These are phyloP conservation scores for Mythimna ferrago DNA, from an alignment of 2,888 invertebrate species.

Conservation along the genomic window DNA sequence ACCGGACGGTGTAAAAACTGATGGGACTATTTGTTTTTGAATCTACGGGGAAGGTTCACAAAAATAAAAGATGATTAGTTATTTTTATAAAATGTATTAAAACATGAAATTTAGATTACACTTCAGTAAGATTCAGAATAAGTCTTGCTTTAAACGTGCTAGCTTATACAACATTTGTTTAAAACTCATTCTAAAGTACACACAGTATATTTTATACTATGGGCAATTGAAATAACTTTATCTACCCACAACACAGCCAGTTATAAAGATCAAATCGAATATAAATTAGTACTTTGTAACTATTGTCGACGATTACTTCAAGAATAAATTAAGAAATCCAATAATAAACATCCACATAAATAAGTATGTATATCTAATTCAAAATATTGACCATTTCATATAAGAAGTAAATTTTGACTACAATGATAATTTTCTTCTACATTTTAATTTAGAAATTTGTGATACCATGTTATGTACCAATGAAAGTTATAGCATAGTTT, in stretches of 20 bases:
- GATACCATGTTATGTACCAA: slow-evolving; percentile 32
- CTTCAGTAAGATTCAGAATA: slow-evolving; percentile 70
- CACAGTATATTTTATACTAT: slow-evolving; percentile 35
- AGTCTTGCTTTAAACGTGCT: slow-evolving; percentile 70
- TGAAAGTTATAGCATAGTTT: slow-evolving; percentile 21
- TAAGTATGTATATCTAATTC: slow-evolving; percentile 23
- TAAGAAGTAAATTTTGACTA: slow-evolving; percentile 57
- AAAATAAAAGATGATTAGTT: slow-evolving; percentile 34
- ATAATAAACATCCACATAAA: slow-evolving; percentile 22
- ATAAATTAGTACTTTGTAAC: slow-evolving; percentile 43
- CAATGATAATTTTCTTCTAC: slow-evolving; percentile 43
- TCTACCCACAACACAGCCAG: slow-evolving; percentile 63
- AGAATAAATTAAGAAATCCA: slow-evolving; percentile 42
- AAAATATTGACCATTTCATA: slow-evolving; percentile 43
- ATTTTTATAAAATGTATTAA: slow-evolving; percentile 89
- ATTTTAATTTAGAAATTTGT: slow-evolving; percentile 45
- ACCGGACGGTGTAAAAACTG: too few species aligned
- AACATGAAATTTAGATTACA: slow-evolving; percentile 85
- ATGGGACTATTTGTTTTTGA: too few species aligned
- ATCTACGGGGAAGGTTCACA: not conserved
- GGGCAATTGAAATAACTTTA: slow-evolving; percentile 42
- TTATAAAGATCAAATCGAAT: slow-evolving; percentile 60
- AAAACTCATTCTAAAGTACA: slow-evolving; percentile 45
- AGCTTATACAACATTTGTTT: slow-evolving; percentile 54
- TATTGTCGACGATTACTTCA: slow-evolving; percentile 40